Evolutionary conservation across 2,888 invertebrate genomes (phyloP), one percentile per base, ranked within the genome.

Genomic region (Drosophila falleni): DNA sequence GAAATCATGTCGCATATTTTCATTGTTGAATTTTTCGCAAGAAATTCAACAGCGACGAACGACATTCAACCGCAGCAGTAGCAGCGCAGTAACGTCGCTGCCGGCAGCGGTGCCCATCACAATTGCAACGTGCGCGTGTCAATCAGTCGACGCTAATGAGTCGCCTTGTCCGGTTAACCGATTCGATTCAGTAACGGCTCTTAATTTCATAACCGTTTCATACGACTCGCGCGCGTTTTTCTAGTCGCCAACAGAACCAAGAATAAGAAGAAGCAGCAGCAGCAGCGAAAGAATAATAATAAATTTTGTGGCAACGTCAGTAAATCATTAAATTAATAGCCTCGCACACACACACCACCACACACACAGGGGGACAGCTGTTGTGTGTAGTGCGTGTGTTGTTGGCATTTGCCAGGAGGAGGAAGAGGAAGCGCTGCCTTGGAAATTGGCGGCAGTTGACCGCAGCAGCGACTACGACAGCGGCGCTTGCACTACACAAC

Each of bases 1-100:
- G 91, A 79, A 88, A 91, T 91, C 91, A 91, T 92, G 92, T 92
- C 88, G 89, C 89, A 78, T 69, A 79, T 75, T 75, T 76, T 75
- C 71, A 74, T 77, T 74, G 77, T 80, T 81, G 80, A 39, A 70
- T 71, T 78, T 83, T 83, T 76, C 85, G 84, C 81, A 77, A 81
- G 74, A 73, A 82, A 73, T 80, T 78, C 81, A 76, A 75, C 80
- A 35, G 70, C 56, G 59, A 58, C 49, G 26, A 59, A 55, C 64
- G 23, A 60, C 55, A 58, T 49, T 58, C 33, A 49, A 13, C 37
- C 51, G 62, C 71, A 78, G 59, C 68, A 41, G 63, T 44, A 67
- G 78, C 72, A 39, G 39, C 65, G 71, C 56, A 56, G 56, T 55
- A 65, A 56, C 65, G 70, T 56, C 61, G 67, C 66, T 62, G 74